Base-by-base conservation (phyloP, 2,888 invertebrate genomes). In the Antitype chi region DNA sequence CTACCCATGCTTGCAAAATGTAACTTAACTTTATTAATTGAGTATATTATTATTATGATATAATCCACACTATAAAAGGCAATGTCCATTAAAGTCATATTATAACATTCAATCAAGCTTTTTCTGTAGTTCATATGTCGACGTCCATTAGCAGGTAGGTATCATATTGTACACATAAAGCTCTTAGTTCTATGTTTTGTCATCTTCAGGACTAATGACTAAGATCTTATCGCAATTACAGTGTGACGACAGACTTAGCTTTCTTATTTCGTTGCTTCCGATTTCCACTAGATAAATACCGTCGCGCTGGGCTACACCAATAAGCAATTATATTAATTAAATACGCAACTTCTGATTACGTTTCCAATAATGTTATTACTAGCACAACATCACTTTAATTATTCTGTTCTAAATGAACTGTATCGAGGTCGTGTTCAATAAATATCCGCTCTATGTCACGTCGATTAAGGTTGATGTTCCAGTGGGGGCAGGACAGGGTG, bases 391-490 rank as follows among this genome's bases (percentile, higher is more conserved):
- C 78, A 75, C 78, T 88, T 86, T 88, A 89, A 89, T 91, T 90
- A 91, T 90, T 88, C 86, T 86, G 82, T 81, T 85, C 78, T 78
- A 84, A 89, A 89, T 87, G 76, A 84, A 88, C 76, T 81, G 79
- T 82, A 85, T 80, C 78, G 81, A 81, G 70, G 75, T 59, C 68
- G 53, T 74, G 82, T 71, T 84, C 69, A 73, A 79, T 81, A 80
- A 89, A 88, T 84, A 82, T 84, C 84, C 80, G 78, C 89, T 91
- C 85, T 92, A 90, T 88, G 86, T 88, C 81, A 82, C 80, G 86
- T 84, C 80, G 75, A 86, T 90, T 93, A 93, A 90, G 91, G 93
- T 91, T 82, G 88, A 85, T 76, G 86, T 84, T 89, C 77, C 82
- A 76, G 85, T 86, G 82, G 81, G 81, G 85, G 85, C 80, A 82